Evolutionary conservation across 2,888 invertebrate species (phyloP), one percentile per base, ranked within the genome.

Genomic region (Sicus ferrugineus): DNA sequence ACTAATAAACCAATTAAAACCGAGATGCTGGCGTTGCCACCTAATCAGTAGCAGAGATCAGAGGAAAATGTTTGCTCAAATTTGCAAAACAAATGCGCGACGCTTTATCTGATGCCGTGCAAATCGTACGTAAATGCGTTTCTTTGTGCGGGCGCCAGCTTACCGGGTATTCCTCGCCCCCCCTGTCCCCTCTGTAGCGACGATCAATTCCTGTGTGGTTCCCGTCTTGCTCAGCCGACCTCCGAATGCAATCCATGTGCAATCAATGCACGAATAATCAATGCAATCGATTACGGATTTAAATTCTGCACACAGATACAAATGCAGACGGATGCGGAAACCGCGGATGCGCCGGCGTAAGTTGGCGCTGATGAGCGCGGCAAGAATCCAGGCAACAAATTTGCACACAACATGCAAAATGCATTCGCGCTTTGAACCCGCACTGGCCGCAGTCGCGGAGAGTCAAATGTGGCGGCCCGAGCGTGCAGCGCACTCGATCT

Each of bases 321-420:
- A 7, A 28, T 21, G 19, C 30, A 31, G 9, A 54, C 50, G 50
- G 50, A 52, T 52, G 21, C 50, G 50, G 50, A 52, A 52, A 52
- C 50, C 9, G 50, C 50, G 21, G 4, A n/a, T n/a, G n/a, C n/a
- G 5, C 2, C 21, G 52, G 16, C 38, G 38, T 38, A 11, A 54
- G 38, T n/a, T 31, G 59, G 59, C 59, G 59, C 38, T 59, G 59
- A 59, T 59, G 59, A 59, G 38, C 58, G 48, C 28, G 61, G 30
- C 19, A 31, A 59, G 16, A n/a, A 59, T 3, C 23, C 14, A 19
- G 31, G 50, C 31, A 48, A 30, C 28, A 50, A 64, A 64, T 64
- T 64, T 64, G 50, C 64, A 64, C 64, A 31, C 28, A 64, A 64
- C 64, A 64, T 64, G 64, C 50, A 64, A 64, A 64, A 50, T 64